Conservation (phyloP, 2,113 vertebrate genomes). For the Pterocles gutturalis region DNA sequence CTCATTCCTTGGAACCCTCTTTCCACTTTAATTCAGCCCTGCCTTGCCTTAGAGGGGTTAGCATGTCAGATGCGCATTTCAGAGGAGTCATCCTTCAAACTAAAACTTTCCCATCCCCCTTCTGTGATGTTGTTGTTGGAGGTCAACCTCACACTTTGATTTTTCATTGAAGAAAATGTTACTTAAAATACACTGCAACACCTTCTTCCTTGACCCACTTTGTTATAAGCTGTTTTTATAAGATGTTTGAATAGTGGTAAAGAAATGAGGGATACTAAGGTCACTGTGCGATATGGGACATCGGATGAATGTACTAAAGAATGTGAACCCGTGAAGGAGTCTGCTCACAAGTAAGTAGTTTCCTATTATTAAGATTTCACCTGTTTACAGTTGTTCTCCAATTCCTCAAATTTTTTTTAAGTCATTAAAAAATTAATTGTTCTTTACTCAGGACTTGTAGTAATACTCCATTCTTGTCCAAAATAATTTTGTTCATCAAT, state of each 20-base stretch:
- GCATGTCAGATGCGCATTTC: not conserved
- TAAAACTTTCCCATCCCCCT: not conserved
- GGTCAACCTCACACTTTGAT: not conserved
- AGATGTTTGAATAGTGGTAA: not conserved
- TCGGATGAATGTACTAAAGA: not conserved
- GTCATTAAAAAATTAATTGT: not conserved
- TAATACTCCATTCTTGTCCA: not conserved
- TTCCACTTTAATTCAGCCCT: not conserved
- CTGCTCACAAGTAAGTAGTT: not conserved
- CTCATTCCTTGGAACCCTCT: not conserved
- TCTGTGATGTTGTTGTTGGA: not conserved
- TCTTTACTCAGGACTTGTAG: not conserved
- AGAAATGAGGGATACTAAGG: not conserved
- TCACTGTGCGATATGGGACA: not conserved
- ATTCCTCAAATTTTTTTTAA: not conserved
- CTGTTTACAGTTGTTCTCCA: not conserved
- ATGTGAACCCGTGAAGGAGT: not conserved
- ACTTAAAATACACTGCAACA: not conserved
- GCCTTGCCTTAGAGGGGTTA: not conserved
- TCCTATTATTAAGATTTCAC: not conserved
- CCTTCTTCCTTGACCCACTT: not conserved
- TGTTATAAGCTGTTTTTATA: not conserved
- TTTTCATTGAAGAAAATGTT: slow-evolving; percentile 1
- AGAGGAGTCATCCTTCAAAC: not conserved
- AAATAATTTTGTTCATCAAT: not conserved